Evolutionary conservation across 2,113 vertebrate genomes (phyloP).

Genomic region (Ammospiza nelsoni): DNA sequence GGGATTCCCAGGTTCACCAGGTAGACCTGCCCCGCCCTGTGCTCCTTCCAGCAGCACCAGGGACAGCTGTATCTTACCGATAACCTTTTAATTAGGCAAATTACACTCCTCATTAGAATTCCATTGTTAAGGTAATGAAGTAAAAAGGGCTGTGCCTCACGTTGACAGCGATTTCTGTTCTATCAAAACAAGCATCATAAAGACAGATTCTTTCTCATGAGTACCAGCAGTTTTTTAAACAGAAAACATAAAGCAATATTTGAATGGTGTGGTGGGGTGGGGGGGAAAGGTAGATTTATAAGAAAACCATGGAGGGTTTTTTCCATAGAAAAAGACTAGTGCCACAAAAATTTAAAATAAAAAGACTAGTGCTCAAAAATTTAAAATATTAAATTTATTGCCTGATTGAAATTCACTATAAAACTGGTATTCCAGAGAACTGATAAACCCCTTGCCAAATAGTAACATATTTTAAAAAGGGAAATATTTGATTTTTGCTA

Average conservation of each 20-base stretch:
- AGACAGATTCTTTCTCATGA: background rate
- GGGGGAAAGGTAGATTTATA: background rate
- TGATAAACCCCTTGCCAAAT: background rate
- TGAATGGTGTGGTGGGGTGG: background rate
- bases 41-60: background rate
- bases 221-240: background rate
- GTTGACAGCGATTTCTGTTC: fast-evolving
- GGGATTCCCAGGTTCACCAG: background rate
- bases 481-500: background rate
- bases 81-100: background rate
- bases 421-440: background rate
- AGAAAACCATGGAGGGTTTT: background rate
- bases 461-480: background rate
- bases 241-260: background rate
- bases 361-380: background rate
- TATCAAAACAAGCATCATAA: background rate
- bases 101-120: background rate
- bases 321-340: background rate
- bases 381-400: background rate
- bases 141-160: background rate
- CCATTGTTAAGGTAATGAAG: background rate
- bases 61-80: background rate
- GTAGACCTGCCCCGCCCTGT: no score
- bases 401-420: background rate
- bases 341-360: constrained; percentile 1